These are phyloP conservation scores for Cyrtorhinus lividipennis DNA, from an alignment of 1,140 invertebrate genomes.

Conservation along the genomic window DNA sequence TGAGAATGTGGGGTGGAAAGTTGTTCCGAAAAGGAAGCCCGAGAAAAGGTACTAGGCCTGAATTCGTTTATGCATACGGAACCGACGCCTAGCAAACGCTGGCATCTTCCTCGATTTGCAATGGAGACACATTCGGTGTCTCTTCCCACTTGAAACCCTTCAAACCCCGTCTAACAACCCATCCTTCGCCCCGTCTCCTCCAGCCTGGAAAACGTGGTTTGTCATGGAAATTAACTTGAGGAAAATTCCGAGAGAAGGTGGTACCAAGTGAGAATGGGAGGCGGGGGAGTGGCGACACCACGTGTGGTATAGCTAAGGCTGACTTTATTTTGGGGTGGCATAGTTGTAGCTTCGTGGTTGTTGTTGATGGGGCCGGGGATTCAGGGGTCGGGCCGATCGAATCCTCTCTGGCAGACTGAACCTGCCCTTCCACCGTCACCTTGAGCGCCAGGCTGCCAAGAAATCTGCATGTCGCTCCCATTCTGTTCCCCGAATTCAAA, in stretches of 20 bases:
- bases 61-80: conserved; percentile 14
- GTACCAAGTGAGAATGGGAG: background rate
- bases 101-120: conserved; percentile 9
- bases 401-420: background rate
- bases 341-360: too few species aligned
- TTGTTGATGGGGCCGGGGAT: too few species aligned
- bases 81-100: background rate
- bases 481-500: background rate
- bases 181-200: background rate
- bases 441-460: background rate
- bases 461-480: background rate
- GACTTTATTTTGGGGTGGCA: background rate
- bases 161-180: conserved; percentile 2
- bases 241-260: background rate
- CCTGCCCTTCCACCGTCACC: background rate
- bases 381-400: background rate
- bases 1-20: background rate
- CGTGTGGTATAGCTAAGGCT: background rate
- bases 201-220: conserved; percentile 9
- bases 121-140: conserved; percentile 15
- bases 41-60: background rate
- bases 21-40: background rate
- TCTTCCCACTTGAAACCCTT: background rate
- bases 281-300: background rate
- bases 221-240: conserved; percentile 15